Percentiles rank a stretch among this genome's conserved stretches.
phyloP scores from a whole-genome alignment of 2,888 invertebrate species.

The Asteroscopus sphinx region DNA sequence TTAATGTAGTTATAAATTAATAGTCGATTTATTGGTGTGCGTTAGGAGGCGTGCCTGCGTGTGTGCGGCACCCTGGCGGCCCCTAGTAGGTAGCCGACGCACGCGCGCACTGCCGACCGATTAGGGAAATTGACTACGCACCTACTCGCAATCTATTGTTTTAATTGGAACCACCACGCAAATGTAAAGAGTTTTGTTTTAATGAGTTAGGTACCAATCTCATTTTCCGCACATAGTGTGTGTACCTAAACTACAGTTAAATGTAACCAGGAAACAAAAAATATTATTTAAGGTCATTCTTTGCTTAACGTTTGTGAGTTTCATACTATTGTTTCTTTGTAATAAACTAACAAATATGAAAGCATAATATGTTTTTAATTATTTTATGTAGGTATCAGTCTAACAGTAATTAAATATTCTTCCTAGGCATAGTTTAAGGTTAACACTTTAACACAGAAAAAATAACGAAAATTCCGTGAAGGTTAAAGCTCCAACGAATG shows the following conservation, averaged over 20 bases:
- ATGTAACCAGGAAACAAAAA: constrained; percentile 53
- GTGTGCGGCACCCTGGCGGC: constrained; percentile 82
- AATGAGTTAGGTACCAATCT: constrained; percentile 63
- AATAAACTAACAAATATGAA: constrained; percentile 6
- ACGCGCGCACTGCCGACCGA: constrained; percentile 69
- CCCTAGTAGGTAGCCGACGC: constrained; percentile 77
- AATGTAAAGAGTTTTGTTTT: constrained; percentile 61
- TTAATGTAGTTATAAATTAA: constrained; percentile 39
- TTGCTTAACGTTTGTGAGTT: constrained; percentile 22
- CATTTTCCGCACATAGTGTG: constrained; percentile 53
- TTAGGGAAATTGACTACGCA: constrained; percentile 79
- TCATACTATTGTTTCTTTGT: constrained; percentile 25
- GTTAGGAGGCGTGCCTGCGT: constrained; percentile 79
- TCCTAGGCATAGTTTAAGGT: too few relatives aligned
- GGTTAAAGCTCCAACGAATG: too few relatives aligned
- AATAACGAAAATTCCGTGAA: too few relatives aligned
- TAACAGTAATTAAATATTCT: too few relatives aligned
- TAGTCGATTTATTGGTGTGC: constrained; percentile 56
- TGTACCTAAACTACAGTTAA: constrained; percentile 42
- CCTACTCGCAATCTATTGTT: constrained; percentile 71
- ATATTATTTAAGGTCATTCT: constrained; percentile 40
- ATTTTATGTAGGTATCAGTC: not conserved
- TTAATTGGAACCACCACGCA: constrained; percentile 67
- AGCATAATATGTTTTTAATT: not conserved
- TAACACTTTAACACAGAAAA: too few relatives aligned